Conservation (phyloP, 1,140 invertebrate species). For the Pomphorhynchus laevis region DNA sequence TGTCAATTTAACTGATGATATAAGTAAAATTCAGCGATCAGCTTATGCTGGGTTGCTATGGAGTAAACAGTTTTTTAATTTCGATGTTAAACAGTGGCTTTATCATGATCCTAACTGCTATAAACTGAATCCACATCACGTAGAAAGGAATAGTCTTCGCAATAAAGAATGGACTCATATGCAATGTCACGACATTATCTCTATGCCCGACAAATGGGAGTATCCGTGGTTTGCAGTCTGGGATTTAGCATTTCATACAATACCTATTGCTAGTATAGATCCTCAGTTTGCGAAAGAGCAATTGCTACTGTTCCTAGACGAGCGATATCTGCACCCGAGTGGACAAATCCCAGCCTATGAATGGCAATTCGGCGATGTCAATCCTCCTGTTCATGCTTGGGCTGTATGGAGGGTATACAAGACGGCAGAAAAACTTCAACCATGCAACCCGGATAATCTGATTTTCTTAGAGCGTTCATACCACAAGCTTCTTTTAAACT, state of each 20-base stretch:
- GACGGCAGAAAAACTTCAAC: constrained; percentile 14
- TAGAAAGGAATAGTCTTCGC: constrained; percentile 11
- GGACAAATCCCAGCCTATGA: constrained; percentile 22
- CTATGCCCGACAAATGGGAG: constrained; percentile 23
- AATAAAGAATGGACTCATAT: constrained; percentile 21
- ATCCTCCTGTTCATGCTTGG: constrained; percentile 22
- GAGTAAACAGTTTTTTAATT: constrained; percentile 22
- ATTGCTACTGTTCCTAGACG: constrained; percentile 18
- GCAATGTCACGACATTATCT: constrained; percentile 19
- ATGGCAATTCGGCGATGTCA: constrained; percentile 20
- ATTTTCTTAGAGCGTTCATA: no score
- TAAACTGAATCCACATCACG: background rate
- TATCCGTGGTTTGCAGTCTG: constrained; percentile 23
- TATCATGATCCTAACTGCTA: constrained; percentile 14
- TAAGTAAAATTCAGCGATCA: constrained; percentile 16
- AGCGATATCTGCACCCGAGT: constrained; percentile 22
- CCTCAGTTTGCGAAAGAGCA: constrained; percentile 20
- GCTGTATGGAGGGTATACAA: constrained; percentile 19
- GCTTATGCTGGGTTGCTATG: constrained; percentile 20
- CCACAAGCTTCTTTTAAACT: constrained; percentile 20
- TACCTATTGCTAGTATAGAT: constrained; percentile 18
- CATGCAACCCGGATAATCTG: no score
- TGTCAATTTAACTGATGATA: constrained; percentile 11
- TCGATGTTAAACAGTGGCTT: constrained; percentile 18
- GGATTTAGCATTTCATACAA: constrained; percentile 22